Evolutionary conservation across 2,888 invertebrate genomes (phyloP), one percentile per base, ranked within the genome.

Genomic region (Ganaspis brasiliensis): DNA sequence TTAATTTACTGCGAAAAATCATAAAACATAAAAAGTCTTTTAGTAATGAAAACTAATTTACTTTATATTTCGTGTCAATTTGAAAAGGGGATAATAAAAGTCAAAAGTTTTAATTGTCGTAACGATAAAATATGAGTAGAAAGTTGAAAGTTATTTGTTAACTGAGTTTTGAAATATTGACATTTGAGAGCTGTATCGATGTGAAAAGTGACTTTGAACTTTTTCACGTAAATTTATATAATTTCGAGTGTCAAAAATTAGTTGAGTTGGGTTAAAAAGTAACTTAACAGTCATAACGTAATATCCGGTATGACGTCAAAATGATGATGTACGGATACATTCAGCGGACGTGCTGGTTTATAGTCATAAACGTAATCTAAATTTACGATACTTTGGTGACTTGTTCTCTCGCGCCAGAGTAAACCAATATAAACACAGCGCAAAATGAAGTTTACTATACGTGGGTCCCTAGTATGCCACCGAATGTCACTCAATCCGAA

Each of bases 361-460:
- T 75, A 73, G 76, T 76, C 72, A 52, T 49, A 73, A 55, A 73
- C 75, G 75, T 80, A 82, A 82, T 82, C 78, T 74, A 79, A 82
- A 82, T 79, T 76, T 82, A 82, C 78, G 80, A 79, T 80, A 82
- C 80, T 80, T 80, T 75, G 73, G 78, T 79, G 80, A 80, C 77
- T 82, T 79, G 74, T 74, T 78, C 71, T 79, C 79, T 79, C 76
- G 75, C 79, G 72, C 75, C 79, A 78, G 75, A 75, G 77, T 78
- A 79, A 80, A 79, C 79, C 80, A 80, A 80, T 80, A 80, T 80
- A 77, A 82, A 75, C 80, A 72, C 73, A 57, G 78, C 49, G 52
- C 77, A 77, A 80, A 79, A 76, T 74, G 63, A 78, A 77, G 40
- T 40, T 63, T 63, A 21, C 40, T 40, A 63, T 63, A 40, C 40